These are phyloP conservation scores for Elanoides forficatus DNA, from an alignment of 2,113 vertebrate species.

Conservation along the genomic window DNA sequence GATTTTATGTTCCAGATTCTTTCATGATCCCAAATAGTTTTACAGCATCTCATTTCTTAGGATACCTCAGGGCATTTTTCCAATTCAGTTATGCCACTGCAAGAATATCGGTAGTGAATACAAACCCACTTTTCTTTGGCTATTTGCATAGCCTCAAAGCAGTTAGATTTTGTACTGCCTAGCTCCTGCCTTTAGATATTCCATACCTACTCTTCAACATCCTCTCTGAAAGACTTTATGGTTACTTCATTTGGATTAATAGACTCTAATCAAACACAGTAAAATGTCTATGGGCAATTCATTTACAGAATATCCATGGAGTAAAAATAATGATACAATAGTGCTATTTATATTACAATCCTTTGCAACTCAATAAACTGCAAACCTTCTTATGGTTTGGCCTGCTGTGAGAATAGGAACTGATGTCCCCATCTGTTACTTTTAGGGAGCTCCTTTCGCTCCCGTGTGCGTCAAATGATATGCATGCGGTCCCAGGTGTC, in stretches of 20 bases:
- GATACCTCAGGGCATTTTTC: not conserved
- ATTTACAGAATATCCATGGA: not conserved
- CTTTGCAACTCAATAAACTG: not conserved
- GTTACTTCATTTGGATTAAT: not conserved
- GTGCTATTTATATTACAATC: not conserved
- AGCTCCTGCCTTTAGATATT: not conserved
- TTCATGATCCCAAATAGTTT: not conserved
- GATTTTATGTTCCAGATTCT: not conserved
- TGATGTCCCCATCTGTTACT: not conserved
- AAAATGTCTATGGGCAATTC: constrained; percentile 6
- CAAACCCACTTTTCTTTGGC: not conserved
- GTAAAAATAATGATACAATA: not conserved
- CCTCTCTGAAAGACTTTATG: not conserved
- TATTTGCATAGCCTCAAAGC: not conserved
- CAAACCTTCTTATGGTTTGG: not conserved
- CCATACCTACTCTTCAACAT: not conserved
- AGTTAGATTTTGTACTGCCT: not conserved
- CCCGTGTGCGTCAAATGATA: not conserved
- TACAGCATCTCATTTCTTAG: not conserved
- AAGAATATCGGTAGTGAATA: not conserved
- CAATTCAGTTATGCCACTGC: not conserved
- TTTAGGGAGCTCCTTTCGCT: not conserved
- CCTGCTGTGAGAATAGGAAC: not conserved
- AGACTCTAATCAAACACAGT: not conserved
- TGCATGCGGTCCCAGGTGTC: not conserved